phyloP scores from a whole-genome alignment of 1,140 invertebrate species.

The roundworm (Caenorhabditis elegans) region DNA sequence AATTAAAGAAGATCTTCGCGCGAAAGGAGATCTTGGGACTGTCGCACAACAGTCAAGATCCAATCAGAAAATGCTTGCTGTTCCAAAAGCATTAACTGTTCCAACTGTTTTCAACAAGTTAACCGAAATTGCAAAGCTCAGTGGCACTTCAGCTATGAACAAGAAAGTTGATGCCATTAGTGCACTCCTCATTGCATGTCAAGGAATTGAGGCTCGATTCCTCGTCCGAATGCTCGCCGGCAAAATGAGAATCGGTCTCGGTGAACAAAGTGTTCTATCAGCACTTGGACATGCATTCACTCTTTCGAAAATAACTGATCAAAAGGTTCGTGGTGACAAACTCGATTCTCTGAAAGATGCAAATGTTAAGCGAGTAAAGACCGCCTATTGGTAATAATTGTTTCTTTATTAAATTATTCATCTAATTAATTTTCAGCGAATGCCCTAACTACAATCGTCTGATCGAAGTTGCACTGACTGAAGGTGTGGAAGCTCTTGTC shows the following conservation, averaged over 20 bases:
- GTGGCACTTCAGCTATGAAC: slow-evolving; percentile 76
- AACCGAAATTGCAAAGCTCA: slow-evolving; percentile 84
- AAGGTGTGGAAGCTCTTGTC: slow-evolving; percentile 79
- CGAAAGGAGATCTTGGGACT: slow-evolving; percentile 78
- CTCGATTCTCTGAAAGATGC: slow-evolving; percentile 82
- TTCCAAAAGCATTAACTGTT: slow-evolving; percentile 70
- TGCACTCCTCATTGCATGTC: slow-evolving; percentile 86
- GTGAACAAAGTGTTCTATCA: slow-evolving; percentile 87
- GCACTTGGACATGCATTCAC: slow-evolving; percentile 82
- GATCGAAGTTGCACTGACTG: slow-evolving; percentile 77
- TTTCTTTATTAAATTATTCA: not conserved
- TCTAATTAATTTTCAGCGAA: slow-evolving; percentile 73
- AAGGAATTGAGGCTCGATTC: slow-evolving; percentile 84
- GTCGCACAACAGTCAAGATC: slow-evolving; percentile 73
- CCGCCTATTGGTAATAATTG: slow-evolving; percentile 80
- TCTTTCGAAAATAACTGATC: slow-evolving; percentile 50
- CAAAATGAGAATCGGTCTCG: slow-evolving; percentile 91
- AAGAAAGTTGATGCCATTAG: slow-evolving; percentile 93
- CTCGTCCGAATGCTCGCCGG: slow-evolving; percentile 84
- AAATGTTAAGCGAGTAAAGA: slow-evolving; percentile 80
- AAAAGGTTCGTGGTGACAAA: slow-evolving; percentile 72
- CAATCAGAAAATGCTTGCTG: slow-evolving; percentile 84
- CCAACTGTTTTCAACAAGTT: slow-evolving; percentile 80
- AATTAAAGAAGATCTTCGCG: slow-evolving; percentile 79
- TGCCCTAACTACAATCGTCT: slow-evolving; percentile 92